A percentile compares a stretch with the other conserved stretches of the same genome.
Conservation (phyloP, 2,888 invertebrate species). For the Anorthoa munda region DNA sequence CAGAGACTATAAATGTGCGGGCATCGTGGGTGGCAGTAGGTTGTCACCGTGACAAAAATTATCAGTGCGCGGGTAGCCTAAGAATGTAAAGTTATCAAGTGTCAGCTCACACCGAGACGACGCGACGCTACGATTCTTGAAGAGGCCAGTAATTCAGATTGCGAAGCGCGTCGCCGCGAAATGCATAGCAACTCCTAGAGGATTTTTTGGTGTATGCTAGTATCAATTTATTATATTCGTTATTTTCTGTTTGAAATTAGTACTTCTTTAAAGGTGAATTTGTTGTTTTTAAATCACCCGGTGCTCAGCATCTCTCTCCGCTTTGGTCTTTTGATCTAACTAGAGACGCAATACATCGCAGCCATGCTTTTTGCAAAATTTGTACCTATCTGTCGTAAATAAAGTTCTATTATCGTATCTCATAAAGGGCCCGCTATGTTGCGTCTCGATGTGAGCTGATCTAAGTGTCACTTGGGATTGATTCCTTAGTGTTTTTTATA, state of each 20-base stretch:
- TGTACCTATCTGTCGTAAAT: not conserved
- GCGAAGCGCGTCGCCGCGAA: not conserved
- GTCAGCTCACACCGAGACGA: constrained; percentile 31
- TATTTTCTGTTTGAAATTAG: too few relatives aligned
- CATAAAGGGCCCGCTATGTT: not conserved
- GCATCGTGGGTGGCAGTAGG: too few relatives aligned
- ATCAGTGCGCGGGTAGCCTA: too few relatives aligned
- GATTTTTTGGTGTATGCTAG: too few relatives aligned
- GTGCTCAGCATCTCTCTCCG: too few relatives aligned
- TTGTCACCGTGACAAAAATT: too few relatives aligned
- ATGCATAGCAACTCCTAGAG: too few relatives aligned
- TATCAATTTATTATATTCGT: too few relatives aligned
- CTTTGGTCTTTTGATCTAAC: not conserved
- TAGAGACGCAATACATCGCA: not conserved
- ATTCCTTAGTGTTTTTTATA: not conserved
- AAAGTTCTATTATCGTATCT: not conserved
- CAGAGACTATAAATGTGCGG: too few relatives aligned
- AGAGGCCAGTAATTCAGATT: not conserved
- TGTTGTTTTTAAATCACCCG: too few relatives aligned
- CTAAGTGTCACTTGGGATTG: constrained; percentile 5
- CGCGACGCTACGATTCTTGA: constrained; percentile 11
- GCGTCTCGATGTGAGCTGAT: constrained; percentile 34
- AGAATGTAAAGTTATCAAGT: not conserved
- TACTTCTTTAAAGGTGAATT: too few relatives aligned
- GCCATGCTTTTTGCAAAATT: not conserved